These are phyloP conservation scores for Rhinopithecus roxellana DNA, from an alignment of 2,113 vertebrate species.

Conservation along the genomic window DNA sequence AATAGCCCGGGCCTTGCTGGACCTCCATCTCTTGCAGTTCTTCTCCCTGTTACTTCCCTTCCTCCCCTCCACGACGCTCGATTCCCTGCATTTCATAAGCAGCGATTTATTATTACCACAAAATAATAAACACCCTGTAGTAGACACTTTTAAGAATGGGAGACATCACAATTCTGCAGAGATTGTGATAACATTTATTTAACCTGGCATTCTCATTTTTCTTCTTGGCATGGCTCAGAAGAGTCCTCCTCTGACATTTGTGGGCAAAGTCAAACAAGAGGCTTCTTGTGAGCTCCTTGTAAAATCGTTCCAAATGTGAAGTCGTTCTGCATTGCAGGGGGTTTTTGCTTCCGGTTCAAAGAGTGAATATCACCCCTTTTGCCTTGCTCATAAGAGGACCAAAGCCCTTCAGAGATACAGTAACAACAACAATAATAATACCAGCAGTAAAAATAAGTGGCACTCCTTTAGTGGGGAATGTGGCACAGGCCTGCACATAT, in stretches of 20 bases:
- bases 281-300: background rate
- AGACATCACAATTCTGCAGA: conserved; percentile 42
- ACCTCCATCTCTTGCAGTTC: conserved; percentile 82
- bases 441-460: background rate
- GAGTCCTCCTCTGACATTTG: background rate
- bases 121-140: conserved; percentile 73
- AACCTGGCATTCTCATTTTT: conserved; percentile 30
- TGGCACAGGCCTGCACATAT: fast-evolving
- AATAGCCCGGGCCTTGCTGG: conserved; percentile 89
- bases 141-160: conserved; percentile 48
- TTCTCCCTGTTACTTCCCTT: conserved; percentile 52
- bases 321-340: background rate
- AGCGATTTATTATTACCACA: conserved; percentile 62
- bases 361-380: background rate
- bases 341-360: background rate
- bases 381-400: background rate
- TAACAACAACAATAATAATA: background rate
- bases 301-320: background rate
- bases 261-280: background rate
- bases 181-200: conserved; percentile 47
- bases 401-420: background rate
- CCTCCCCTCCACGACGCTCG: conserved; percentile 53
- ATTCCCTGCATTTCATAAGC: conserved; percentile 72
- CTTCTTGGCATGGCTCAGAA: background rate
- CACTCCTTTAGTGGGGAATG: background rate